Evolutionary conservation across 2,113 vertebrate genomes (phyloP), one percentile per base, ranked within the genome.

Genomic region (Lanius ludovicianus): DNA sequence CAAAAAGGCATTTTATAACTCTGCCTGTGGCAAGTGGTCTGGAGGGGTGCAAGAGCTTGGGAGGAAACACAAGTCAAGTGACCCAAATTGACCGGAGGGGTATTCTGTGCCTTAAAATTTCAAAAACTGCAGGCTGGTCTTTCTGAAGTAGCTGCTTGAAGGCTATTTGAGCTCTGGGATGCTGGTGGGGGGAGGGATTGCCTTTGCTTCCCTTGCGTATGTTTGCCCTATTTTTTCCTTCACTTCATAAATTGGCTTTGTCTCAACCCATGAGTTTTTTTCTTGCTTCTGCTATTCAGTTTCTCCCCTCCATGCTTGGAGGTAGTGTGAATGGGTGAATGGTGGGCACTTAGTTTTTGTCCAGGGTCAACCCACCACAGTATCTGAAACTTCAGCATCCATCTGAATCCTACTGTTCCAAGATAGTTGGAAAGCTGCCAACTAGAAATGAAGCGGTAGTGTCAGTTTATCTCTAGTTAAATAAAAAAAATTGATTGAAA

Each of bases 21-120:
- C 44, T 57, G 52, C 5, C 56, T 1, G 0, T 39, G 23, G 31
- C 13, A 33, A 57, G 42, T 33, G 85, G 65, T 10, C 37, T 31
- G 9, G 21, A 33, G 7, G 6, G 49, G 6, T 53, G 42, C n/a
- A 15, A 50, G 78, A 82, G 18, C 10, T 16, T 35, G 67, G 9
- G 56, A 62, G 27, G 37, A 18, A 42, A 14, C n/a, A 13, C 11
- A 49, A 11, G 55, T 39, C 6, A 23, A 46, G 37, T 70, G 84
- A 65, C 50, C 27, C 18, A 70, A 35, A 63, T 35, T 0, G 0
- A 17, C 25, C 11, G 20, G 7, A 87, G 30, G 18, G 4, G 1
- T 63, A 2, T 57, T 79, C n/a, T 79, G 23, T 73, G 55, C 41
- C 19, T 47, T 64, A 37, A 7, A 35, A 63, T 42, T 24, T 47